A percentile compares a stretch with the other conserved stretches of the same genome.
Conservation (phyloP, 2,113 vertebrate genomes). For the Myrmophylax atrothorax region DNA sequence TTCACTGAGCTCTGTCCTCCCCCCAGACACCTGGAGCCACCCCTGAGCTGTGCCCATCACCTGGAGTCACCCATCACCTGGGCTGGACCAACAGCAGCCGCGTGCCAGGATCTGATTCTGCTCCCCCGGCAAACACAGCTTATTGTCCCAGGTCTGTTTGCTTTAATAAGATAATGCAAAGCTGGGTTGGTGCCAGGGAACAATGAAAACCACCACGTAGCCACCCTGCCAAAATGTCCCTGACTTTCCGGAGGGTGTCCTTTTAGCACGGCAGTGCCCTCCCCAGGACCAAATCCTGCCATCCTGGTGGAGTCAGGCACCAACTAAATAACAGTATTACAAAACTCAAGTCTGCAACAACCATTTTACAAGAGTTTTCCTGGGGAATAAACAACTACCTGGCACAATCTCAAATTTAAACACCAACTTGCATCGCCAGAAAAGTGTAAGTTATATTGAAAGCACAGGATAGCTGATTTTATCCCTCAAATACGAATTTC, state of each 20-base stretch:
- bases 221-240: neutral
- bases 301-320: neutral
- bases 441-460: neutral
- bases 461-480: neutral
- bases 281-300: accelerated
- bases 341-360: neutral
- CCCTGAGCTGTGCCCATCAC: neutral
- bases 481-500: neutral
- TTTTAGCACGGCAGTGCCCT: accelerated
- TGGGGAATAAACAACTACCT: neutral
- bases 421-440: neutral
- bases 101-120: neutral
- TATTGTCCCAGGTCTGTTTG: neutral
- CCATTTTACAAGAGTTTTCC: accelerated
- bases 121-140: neutral
- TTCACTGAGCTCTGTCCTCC: accelerated
- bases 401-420: neutral
- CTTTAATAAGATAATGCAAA: neutral
- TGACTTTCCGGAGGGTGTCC: neutral
- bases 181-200: neutral
- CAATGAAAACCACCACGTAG: accelerated
- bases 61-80: neutral
- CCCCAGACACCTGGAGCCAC: neutral
- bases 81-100: neutral
- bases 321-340: accelerated